Conservation (phyloP, 1,140 invertebrate genomes). For the Drosophila orena region DNA sequence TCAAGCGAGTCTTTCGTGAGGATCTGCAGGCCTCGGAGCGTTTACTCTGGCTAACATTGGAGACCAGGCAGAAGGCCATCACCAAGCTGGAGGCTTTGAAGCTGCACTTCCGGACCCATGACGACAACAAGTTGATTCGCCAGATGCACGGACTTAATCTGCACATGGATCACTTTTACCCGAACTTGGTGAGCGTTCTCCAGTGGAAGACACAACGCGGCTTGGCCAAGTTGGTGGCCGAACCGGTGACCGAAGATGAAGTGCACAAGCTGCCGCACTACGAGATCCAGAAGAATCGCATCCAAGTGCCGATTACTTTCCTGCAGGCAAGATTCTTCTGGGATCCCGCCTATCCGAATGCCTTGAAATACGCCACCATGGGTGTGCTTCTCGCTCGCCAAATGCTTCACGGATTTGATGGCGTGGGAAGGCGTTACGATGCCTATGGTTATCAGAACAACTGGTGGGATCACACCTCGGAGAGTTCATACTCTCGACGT, state of each 20-base stretch:
- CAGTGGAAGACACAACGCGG: conserved; percentile 91
- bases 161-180: conserved; percentile 92
- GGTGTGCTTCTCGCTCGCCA: conserved; percentile 98
- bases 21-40: conserved; percentile 88
- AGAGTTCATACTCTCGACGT: conserved; percentile 92
- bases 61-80: conserved; percentile 91
- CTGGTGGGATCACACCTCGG: conserved; percentile 98
- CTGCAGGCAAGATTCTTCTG: conserved; percentile 93
- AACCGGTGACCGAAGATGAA: conserved; percentile 92
- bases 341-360: conserved; percentile 95
- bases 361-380: conserved; percentile 97
- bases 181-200: conserved; percentile 94
- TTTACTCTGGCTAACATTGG: conserved; percentile 91
- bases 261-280: conserved; percentile 86
- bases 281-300: conserved; percentile 98
- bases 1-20: conserved; percentile 89
- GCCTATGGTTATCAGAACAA: conserved; percentile 96
- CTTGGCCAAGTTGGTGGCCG: conserved; percentile 92
- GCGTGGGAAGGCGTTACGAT: conserved; percentile 96
- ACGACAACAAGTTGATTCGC: conserved; percentile 90
- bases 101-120: conserved; percentile 95
- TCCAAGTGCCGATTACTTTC: conserved; percentile 98
- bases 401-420: conserved; percentile 97
- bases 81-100: conserved; percentile 93
- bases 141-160: conserved; percentile 91